Base-by-base conservation (phyloP, 2,113 vertebrate species). In the Bujurquina vittata region DNA sequence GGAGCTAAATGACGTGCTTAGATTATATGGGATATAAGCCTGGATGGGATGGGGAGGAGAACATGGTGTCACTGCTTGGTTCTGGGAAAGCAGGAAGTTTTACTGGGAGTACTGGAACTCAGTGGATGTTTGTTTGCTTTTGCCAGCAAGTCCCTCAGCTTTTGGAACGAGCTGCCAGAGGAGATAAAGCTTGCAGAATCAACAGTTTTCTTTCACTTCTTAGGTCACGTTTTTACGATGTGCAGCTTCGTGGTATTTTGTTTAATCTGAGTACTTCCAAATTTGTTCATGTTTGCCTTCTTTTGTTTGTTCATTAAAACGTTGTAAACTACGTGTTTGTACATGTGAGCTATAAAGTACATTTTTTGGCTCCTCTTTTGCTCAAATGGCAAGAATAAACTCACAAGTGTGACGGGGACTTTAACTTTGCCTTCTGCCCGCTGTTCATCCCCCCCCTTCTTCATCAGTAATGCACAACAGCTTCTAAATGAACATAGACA, bases 31-130 rank as follows among this genome's bases (percentile, higher is more conserved):
- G 15, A 35, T 26, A 20, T n/a, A 37, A 49, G 8, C 65, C 10
- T 69, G 59, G 11, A 33, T 20, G 46, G 4, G 15, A 20, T 40
- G 17, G 4, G 23, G 5, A 69, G 67, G 72, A 69, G 46, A 52
- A 89, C 87, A 83, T 12, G 2, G 11, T 89, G 84, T 89, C 5
- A 59, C 26, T 7, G 12, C 61, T 35, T 77, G 31, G 3, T 17
- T 82, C 59, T 77, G 54, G 57, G 61, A 81, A 52, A 69, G 10
- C 56, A 57, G 26, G 3, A 18, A 4, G 58, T 46, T 75, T 58
- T 35, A 49, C 77, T 72, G 37, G 75, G 46, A 77, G 35, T 26
- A 57, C 46, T 56, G 35, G 8, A 37, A 37, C 35, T 37, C 20
- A 52, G 49, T 23, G 37, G 22, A 15, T 61, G 40, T 63, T 29